Conservation (phyloP, 2,113 vertebrate genomes). For the Oenanthe oenanthe region DNA sequence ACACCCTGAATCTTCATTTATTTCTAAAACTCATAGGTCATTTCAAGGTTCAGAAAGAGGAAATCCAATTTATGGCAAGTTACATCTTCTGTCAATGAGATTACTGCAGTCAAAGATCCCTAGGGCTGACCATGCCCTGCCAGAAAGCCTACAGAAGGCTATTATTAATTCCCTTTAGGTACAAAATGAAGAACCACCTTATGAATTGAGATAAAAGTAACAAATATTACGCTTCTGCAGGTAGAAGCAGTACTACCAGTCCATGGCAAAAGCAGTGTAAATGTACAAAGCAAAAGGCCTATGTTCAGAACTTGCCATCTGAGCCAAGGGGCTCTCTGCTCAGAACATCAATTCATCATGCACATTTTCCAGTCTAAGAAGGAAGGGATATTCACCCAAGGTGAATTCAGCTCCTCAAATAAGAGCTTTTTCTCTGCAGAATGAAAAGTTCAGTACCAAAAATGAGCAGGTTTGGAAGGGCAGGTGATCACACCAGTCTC, state of each 20-base stretch:
- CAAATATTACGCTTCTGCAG: neutral
- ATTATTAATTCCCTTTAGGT: neutral
- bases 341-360: neutral
- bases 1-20: neutral
- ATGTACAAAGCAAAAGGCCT: neutral
- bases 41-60: constrained; percentile 3
- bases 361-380: neutral
- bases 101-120: neutral
- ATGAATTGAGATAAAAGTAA: neutral
- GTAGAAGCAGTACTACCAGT: neutral
- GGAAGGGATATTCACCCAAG: neutral
- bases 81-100: neutral
- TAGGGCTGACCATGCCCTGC: neutral
- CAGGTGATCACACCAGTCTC: neutral
- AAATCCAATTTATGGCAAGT: constrained; percentile 9
- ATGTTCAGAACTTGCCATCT: neutral
- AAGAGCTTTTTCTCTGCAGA: neutral
- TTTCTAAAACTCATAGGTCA: neutral
- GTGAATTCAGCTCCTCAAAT: neutral
- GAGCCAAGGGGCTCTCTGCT: neutral
- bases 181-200: neutral
- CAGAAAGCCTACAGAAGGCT: neutral
- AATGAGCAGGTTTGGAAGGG: neutral
- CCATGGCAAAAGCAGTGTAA: neutral
- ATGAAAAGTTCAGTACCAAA: neutral